Evolutionary conservation across 2,888 invertebrate species (phyloP).

Genomic region (Actias luna): DNA sequence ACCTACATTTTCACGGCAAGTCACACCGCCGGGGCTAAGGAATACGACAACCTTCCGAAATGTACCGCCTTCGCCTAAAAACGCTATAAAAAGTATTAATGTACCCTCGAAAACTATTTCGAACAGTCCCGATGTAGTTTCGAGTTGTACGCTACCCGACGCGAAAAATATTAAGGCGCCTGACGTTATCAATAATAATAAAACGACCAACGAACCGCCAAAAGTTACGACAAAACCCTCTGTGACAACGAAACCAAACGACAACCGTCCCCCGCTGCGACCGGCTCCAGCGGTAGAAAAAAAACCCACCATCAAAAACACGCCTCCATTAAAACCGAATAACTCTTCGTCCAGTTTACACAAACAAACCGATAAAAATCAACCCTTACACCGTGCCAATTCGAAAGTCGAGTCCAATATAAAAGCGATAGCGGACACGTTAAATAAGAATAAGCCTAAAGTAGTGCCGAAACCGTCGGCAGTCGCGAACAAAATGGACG

Average conservation of each 20-base stretch:
- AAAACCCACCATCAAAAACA: constrained; percentile 56
- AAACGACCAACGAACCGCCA: constrained; percentile 63
- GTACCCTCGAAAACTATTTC: constrained; percentile 54
- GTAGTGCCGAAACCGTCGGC: constrained; percentile 68
- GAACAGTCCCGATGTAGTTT: constrained; percentile 88
- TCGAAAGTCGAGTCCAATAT: constrained; percentile 68
- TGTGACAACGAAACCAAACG: constrained; percentile 63
- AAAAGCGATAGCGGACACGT: constrained; percentile 71
- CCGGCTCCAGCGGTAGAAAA: constrained; percentile 66
- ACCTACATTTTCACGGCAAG: constrained; percentile 70
- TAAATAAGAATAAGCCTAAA: constrained; percentile 76
- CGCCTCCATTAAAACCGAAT: constrained; percentile 54
- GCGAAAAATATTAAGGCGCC: constrained; percentile 81
- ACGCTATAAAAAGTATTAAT: constrained; percentile 49
- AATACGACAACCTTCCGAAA: constrained; percentile 68
- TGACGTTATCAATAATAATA: constrained; percentile 82
- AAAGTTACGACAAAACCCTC: constrained; percentile 73
- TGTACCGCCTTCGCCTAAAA: constrained; percentile 68
- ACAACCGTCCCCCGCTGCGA: constrained; percentile 65
- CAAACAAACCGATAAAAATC: constrained; percentile 56
- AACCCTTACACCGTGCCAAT: constrained; percentile 52
- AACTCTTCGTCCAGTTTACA: constrained; percentile 51
- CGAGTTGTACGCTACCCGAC: constrained; percentile 84
- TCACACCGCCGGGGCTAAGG: constrained; percentile 77
- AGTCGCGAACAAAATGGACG: constrained; percentile 55